Base-by-base conservation (phyloP, 2,797 vertebrate species). In the Stomatorhinus walkeri region DNA sequence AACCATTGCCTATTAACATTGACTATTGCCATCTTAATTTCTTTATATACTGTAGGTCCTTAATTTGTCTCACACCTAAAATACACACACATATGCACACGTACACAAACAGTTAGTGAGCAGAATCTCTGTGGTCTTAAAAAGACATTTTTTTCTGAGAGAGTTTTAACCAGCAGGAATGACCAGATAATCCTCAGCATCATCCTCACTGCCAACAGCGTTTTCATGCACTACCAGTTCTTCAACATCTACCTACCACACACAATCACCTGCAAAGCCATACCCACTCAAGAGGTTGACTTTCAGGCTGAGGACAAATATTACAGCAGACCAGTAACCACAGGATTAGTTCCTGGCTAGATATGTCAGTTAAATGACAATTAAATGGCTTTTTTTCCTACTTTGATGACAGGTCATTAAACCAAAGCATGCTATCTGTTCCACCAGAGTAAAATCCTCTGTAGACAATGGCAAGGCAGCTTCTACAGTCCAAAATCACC, bases 1-100 rank as follows among this genome's bases (percentile, higher is more conserved):
- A 49, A 85, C 56, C 81, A 88, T 88, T 84, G 79, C 79, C 46
- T 56, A 59, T 54, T 85, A 56, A 36, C 88, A 22, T 85, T 24
- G 28, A 43, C n/a, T 61, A 85, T 85, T 88, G 36, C 14, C 32
- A 43, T 85, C 52, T 85, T 64, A 43, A 46, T 64, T 24, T 28
- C 81, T 56, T 64, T 85, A 61, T 85, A 85, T 22, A n/a, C n/a
- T n/a, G n/a, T n/a, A 49, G 43, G 81, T 49, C 43, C 81, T 49
- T 48, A 81, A 19, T 88, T 54, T 72, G 24, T 76, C 16, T 49
- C 81, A 54, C 61, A 49, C 85, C 32, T 28, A 51, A 51, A 24
- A 51, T 85, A 64, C 36, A 87, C 51, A 59, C 16, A 68, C 40
- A 68, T 36, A 46, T 68, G 43, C 85, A 86, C 28, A 40, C 16